Conservation (phyloP, 2,888 invertebrate species). For the Tigriopus californicus region DNA sequence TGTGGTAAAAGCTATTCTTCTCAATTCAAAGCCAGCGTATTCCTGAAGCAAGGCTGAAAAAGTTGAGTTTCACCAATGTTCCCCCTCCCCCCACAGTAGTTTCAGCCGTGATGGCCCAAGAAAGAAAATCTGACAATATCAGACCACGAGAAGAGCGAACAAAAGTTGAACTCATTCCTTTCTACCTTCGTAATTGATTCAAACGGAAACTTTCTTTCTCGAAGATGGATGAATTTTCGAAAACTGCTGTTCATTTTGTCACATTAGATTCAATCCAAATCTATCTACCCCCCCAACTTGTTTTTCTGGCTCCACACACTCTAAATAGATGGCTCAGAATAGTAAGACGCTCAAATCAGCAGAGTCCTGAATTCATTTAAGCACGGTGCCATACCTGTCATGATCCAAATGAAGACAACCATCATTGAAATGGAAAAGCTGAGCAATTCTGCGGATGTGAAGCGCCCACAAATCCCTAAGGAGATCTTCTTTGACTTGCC, state of each 20-base stretch:
- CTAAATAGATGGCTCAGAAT: too few relatives aligned
- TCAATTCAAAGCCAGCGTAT: too few relatives aligned
- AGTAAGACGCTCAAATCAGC: too few relatives aligned
- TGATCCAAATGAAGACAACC: constrained; percentile 90
- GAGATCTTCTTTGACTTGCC: constrained; percentile 39
- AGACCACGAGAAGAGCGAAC: too few relatives aligned
- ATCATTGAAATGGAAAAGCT: constrained; percentile 77
- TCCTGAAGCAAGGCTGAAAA: too few relatives aligned
- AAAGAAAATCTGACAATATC: too few relatives aligned
- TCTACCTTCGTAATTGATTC: neutral
- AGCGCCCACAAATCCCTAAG: constrained; percentile 77
- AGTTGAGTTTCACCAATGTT: too few relatives aligned
- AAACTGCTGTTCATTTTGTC: neutral
- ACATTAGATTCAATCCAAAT: neutral
- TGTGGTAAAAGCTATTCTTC: too few relatives aligned
- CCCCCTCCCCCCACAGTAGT: too few relatives aligned
- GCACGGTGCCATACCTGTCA: constrained; percentile 43
- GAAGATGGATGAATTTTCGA: neutral
- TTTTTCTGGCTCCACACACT: too few relatives aligned
- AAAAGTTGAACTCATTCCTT: too few relatives aligned
- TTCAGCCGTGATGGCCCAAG: too few relatives aligned
- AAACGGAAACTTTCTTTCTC: neutral
- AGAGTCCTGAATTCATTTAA: neutral
- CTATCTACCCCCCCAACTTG: neutral
- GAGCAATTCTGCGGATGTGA: constrained; percentile 79